Base-by-base conservation (phyloP, 2,797 vertebrate genomes). In the Trichosurus vulpecula region DNA sequence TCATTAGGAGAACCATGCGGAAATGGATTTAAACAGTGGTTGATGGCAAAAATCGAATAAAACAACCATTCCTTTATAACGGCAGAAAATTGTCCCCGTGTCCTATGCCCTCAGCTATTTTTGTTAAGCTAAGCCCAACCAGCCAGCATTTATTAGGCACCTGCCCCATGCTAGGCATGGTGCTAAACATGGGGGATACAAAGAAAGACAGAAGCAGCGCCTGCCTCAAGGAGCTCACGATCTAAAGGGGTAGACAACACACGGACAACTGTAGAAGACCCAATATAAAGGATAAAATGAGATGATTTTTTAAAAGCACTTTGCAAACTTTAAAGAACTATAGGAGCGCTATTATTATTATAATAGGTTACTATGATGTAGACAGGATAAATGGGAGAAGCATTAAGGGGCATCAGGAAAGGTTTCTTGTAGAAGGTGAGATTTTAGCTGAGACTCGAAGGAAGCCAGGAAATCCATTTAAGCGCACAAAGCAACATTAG, bases 31-130 rank as follows among this genome's bases (percentile, higher is more conserved):
- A 92, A 93, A 92, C 13, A 89, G 31, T 92, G 74, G 35, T 93
- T 95, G 81, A 74, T 95, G 87, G 30, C 91, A 57, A 93, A 55
- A 96, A 90, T 14, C 81, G 91, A 93, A 91, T 92, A 81, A 74
- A 74, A 12, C 30, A 19, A 81, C 54, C 35, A 19, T 10, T 14
- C 94, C 35, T 55, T 90, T 30, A 16, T 87, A 91, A 51, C 30
- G 31, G 13, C 91, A 52, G 25, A 91, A 31, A 91, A 90, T 89
- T 93, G 92, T 90, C 29, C 51, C 16, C 6, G 1, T 52, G 16
- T 27, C 10, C 53, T 90, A 31, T 92, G 6, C 93, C 41, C 87
- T 90, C 25, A 52, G 25, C 96, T 54, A 54, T 27, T 95, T 95
- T 92, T 95, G 92, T 47, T 92, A 91, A 91, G 19, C 29, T 52